Base-by-base conservation (phyloP, 2,888 invertebrate genomes). In the Zhuqinia jingwanae region DNA sequence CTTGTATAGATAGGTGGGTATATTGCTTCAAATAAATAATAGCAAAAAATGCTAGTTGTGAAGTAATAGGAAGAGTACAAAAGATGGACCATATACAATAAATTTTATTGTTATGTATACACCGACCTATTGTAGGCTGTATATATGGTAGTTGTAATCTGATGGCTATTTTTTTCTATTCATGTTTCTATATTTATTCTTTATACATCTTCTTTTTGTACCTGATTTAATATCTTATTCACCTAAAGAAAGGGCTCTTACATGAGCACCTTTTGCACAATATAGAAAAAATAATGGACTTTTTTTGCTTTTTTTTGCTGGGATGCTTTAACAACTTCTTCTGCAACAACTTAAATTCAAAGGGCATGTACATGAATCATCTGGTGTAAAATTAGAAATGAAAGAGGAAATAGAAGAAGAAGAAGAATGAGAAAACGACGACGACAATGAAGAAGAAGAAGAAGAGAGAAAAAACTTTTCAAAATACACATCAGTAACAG, bases 201-300 rank as follows among this genome's bases (percentile, higher is more conserved):
- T 56, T 56, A 75, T 75, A 53, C 56, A 20, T 56, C 75, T 75
- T 25, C 83, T 76, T 83, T n/a, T 83, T 83, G 83, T 83, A 75
- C 63, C 65, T 83, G 83, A 83, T 83, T 76, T 83, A 83, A 83
- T 83, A 76, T 83, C 83, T 83, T 83, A 63, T 83, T 83, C 36
- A 83, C 58, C 17, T 25, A 20, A 36, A 25, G 53, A 56, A 80
- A 36, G 56, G 17, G 20, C 20, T 45, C 53, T 27, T 68, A 77
- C 47, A 77, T 60, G 42, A 53, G 60, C 60, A 58, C 60, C 60
- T 42, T 60, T 45, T 60, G 77, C 42, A 25, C 20, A 50, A 47
- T n/a, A 27, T n/a, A 25, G 27, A 73, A 27, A n/a, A n/a, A 70
- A 20, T 73, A 36, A n/a, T 47, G 25, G 53, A 45, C 17, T 73